Base-by-base conservation (phyloP, 2,797 vertebrate species). In the Mionectes olivaceus region DNA sequence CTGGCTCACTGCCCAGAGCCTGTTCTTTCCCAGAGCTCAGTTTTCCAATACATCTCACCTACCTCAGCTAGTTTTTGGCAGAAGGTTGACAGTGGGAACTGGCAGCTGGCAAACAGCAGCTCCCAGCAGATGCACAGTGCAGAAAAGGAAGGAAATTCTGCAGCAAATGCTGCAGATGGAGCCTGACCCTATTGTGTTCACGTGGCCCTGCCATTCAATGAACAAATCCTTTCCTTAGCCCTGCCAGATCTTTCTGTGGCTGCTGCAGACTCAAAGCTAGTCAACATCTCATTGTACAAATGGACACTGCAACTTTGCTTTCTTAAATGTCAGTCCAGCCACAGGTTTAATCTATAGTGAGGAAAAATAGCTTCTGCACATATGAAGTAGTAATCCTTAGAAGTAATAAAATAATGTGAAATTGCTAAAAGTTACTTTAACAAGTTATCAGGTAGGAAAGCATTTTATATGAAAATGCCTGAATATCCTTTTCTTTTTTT, bases 111-210 rank as follows among this genome's bases (percentile, higher is more conserved):
- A 83, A 91, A 92, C 71, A 94, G 80, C 61, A 79, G 55, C 47
- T 93, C 76, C 92, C 69, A 93, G 85, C 89, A 95, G 87, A 96
- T 89, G 87, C 4, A 1, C 57, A 78, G 65, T 5, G 2, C 41
- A 52, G 73, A 35, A 44, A 84, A 96, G 96, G 95, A 97, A 96
- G 95, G 96, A 97, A 97, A 96, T 88, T 84, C 86, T 89, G 69
- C 67, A 76, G 63, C 69, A 92, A 92, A 79, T 32, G 17, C 50
- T 91, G 27, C 93, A 96, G 93, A 97, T 94, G 94, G 91, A 95
- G 56, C 63, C 39, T 96, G 94, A 96, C 92, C 94, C 92, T 90
- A 88, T 88, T 91, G 92, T 94, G 74, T 60, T 92, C 73, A 67
- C 12, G 33, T 96, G 92, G 79, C 94, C 94, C 63, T 79, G 79